Conservation (phyloP, 2,113 vertebrate genomes). For the Thalassarche chlororhynchos region DNA sequence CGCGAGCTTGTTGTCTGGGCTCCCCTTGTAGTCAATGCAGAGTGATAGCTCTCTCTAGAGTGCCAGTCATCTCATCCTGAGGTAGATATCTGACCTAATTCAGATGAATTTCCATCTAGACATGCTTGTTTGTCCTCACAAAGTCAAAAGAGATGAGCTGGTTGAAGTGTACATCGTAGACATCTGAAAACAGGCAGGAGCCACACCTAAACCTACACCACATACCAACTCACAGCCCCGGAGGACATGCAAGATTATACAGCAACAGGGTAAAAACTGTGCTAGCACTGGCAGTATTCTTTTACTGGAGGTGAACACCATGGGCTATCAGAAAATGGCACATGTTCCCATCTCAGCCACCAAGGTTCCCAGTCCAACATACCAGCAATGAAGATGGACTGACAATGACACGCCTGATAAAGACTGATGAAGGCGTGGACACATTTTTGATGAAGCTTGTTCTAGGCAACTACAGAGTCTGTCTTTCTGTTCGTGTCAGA, state of each 20-base stretch:
- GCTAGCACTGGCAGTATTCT: neutral
- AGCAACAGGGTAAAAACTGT: neutral
- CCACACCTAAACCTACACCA: neutral
- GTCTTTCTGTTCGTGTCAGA: neutral
- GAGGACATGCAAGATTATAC: fast-evolving
- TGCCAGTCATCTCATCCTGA: neutral
- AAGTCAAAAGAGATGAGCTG: neutral
- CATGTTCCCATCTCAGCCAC: neutral
- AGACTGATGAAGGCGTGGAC: fast-evolving
- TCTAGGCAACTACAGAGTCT: neutral
- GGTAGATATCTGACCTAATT: neutral
- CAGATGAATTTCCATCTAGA: neutral
- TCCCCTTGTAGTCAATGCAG: neutral
- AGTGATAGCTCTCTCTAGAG: neutral
- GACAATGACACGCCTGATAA: neutral
- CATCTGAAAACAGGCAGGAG: neutral
- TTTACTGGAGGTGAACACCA: neutral
- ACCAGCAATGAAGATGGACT: neutral
- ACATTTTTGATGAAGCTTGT: neutral
- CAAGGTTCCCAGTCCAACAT: neutral
- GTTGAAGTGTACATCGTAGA: neutral
- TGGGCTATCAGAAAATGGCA: neutral
- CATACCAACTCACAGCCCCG: neutral
- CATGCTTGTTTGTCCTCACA: neutral
- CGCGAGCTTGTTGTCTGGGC: neutral